Conservation (phyloP, 2,888 invertebrate genomes). For the Ophioninae sp. region DNA sequence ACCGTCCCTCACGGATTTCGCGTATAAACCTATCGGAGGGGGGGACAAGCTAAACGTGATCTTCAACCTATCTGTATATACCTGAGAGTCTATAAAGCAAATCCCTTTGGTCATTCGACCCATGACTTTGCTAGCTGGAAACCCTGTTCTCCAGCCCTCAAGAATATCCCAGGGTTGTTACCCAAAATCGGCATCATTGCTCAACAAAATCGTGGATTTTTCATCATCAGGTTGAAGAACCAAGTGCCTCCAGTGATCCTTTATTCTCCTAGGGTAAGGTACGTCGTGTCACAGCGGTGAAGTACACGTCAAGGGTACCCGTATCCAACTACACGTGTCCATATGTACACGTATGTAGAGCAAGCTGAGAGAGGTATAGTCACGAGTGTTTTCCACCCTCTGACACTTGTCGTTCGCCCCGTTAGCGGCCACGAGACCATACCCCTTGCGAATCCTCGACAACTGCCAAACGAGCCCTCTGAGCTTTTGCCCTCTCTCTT, state of each 20-base stretch:
- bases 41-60: slow-evolving; percentile 42
- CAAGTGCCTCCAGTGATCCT: neutral
- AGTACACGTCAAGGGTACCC: neutral
- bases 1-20: slow-evolving; percentile 49
- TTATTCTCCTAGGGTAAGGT: neutral
- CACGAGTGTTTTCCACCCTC: slow-evolving; percentile 46
- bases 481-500: slow-evolving; percentile 27
- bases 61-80: slow-evolving; percentile 1
- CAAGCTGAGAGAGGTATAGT: slow-evolving; percentile 2
- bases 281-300: neutral
- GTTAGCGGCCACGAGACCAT: slow-evolving; percentile 28
- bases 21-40: slow-evolving; percentile 66
- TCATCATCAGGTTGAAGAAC: neutral
- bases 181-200: neutral
- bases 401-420: slow-evolving; percentile 39
- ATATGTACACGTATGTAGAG: slow-evolving; percentile 7
- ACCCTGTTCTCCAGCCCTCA: slow-evolving; percentile 24
- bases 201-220: slow-evolving; percentile 5
- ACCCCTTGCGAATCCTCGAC: slow-evolving; percentile 45
- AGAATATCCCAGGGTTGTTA: slow-evolving; percentile 20
- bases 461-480: slow-evolving; percentile 53
- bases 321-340: neutral
- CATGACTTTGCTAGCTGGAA: slow-evolving; percentile 22
- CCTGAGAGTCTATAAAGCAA: neutral
- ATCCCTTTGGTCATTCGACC: slow-evolving; percentile 27